Base-by-base conservation (phyloP, 2,797 vertebrate genomes). In the Rhynchonycteris naso region DNA sequence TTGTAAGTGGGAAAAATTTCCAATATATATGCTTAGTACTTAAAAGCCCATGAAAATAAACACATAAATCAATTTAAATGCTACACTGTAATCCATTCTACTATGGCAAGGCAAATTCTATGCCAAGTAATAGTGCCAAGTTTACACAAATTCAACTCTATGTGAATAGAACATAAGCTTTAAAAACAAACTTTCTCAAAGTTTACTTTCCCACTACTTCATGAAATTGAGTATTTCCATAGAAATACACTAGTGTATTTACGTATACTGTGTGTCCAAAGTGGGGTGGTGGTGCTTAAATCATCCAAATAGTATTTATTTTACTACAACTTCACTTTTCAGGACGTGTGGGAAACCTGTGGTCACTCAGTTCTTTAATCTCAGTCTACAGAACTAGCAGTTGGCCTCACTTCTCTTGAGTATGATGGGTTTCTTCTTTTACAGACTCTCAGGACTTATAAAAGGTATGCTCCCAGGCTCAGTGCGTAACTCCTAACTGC, bases 111-210 rank as follows among this genome's bases (percentile, higher is more conserved):
- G 56, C 12, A 93, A 95, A 93, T 71, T 66, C 61, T 76, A 76
- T n/a, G 50, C 58, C 92, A 93, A 86, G 35, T 74, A 71, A 86
- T 5, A 68, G 15, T 38, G 47, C 66, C 76, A 93, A 71, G 58
- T 38, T 90, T 85, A 93, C 8, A 92, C 15, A 90, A 78, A 91
- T 66, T 82, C 30, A 88, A 88, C 47, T 59, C 33, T 84, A 7
- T 28, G 56, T 72, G 88, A 33, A 43, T 82, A 86, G 4, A 78
- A 56, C 1, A 59, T 76, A 95, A 88, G 30, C 33, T 35, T 66
- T 54, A n/a, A 78, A 92, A 94, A 88, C 56, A 97, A 95, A 89
- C 43, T 68, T 68, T 50, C 76, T 92, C 58, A 63, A 81, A 88
- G 91, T 69, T 4, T 76, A 84, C 69, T 86, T 92, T 47, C 35